These are phyloP conservation scores for Orchestes rusci DNA, from an alignment of 2,888 invertebrate genomes.

Conservation along the genomic window DNA sequence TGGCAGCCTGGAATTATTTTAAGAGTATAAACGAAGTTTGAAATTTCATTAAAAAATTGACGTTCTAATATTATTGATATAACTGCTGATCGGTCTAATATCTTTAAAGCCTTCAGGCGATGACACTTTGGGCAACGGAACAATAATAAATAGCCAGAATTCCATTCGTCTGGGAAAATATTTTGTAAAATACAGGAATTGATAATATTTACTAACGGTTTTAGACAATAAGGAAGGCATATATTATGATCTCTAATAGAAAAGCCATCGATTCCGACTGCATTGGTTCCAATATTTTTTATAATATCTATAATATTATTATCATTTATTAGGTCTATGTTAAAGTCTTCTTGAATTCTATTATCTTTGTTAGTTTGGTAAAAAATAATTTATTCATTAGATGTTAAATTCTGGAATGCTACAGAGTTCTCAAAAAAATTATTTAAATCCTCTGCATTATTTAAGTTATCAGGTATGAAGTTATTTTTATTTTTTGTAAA, in stretches of 20 bases:
- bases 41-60: conserved; percentile 1
- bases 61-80: background rate
- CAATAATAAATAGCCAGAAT: conserved; percentile 4
- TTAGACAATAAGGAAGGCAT: conserved; percentile 3
- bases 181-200: conserved; percentile 7
- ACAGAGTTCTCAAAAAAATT: conserved; percentile 2
- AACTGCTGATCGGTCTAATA: conserved; percentile 4
- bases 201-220: conserved; percentile 2
- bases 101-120: conserved; percentile 5
- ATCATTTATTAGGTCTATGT: background rate
- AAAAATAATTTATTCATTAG: conserved; percentile 4
- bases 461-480: no score
- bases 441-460: background rate
- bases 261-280: conserved; percentile 7
- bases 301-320: conserved; percentile 2
- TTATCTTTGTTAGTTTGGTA: conserved; percentile 4
- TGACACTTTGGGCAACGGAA: conserved; percentile 6
- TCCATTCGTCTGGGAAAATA: conserved; percentile 4
- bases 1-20: conserved; percentile 1
- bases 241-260: conserved; percentile 5
- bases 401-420: conserved; percentile 4
- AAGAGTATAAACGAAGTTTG: background rate
- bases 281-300: conserved; percentile 4
- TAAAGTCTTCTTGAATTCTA: background rate
- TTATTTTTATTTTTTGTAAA: conserved; percentile 1